A percentile compares a stretch with the other conserved stretches of the same genome.
Evolutionary conservation across 1,140 invertebrate genomes (phyloP).

Genomic region (Musca vetustissima): DNA sequence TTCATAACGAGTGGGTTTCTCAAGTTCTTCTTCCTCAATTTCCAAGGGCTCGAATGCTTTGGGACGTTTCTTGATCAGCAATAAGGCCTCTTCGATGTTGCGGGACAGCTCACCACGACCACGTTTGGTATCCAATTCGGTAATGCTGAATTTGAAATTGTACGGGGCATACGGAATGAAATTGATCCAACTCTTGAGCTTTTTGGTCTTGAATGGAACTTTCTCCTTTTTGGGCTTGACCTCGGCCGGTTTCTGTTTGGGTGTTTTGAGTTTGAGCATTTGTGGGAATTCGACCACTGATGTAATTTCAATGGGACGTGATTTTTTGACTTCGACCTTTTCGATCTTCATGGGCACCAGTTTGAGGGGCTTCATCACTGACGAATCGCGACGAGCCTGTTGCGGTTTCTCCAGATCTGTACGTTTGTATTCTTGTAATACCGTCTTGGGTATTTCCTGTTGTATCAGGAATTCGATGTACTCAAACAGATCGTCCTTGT

Average conservation of each 20-base stretch:
- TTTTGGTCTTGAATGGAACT: constrained; percentile 44
- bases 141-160: constrained; percentile 39
- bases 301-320: constrained; percentile 44
- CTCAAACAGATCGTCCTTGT: constrained; percentile 51
- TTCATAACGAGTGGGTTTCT: constrained; percentile 35
- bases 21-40: constrained; percentile 36
- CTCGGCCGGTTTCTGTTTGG: constrained; percentile 53
- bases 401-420: constrained; percentile 45
- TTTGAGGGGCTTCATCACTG: constrained; percentile 39
- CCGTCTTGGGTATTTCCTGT: constrained; percentile 54
- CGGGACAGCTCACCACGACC: constrained; percentile 48
- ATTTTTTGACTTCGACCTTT: constrained; percentile 41
- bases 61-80: constrained; percentile 39
- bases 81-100: constrained; percentile 48
- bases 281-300: constrained; percentile 48
- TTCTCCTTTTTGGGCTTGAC: constrained; percentile 54
- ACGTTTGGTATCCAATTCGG: constrained; percentile 37
- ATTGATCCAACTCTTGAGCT: constrained; percentile 49
- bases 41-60: constrained; percentile 43
- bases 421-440: constrained; percentile 47
- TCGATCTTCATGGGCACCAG: constrained; percentile 50
- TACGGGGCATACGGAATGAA: constrained; percentile 49
- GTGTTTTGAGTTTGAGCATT: constrained; percentile 51
- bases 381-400: constrained; percentile 45
- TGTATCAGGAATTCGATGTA: constrained; percentile 53